Evolutionary conservation across 2,888 invertebrate genomes (phyloP).

Genomic region (Polymixis flavicincta): DNA sequence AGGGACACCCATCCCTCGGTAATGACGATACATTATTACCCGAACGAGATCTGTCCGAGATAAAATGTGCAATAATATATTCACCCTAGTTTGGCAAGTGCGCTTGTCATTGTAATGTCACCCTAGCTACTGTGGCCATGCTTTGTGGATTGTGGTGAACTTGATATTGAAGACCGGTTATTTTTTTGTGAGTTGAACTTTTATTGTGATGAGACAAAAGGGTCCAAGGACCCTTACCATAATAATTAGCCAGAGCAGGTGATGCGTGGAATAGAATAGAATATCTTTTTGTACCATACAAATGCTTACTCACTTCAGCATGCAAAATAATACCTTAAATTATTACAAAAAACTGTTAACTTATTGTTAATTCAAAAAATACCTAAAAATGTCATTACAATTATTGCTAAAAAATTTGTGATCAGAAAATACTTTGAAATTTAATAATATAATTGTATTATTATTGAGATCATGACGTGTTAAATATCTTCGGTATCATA

Average conservation of each 20-base stretch:
- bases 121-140: slow-evolving; percentile 33
- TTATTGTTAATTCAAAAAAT: too few species aligned
- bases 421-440: too few species aligned
- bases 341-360: background rate
- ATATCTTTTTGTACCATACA: background rate
- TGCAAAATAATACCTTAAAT: background rate
- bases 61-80: slow-evolving; percentile 63
- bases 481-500: too few species aligned
- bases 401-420: too few species aligned
- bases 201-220: background rate
- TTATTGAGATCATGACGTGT: too few species aligned
- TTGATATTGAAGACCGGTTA: slow-evolving; percentile 25
- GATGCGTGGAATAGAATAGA: background rate
- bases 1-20: slow-evolving; percentile 9
- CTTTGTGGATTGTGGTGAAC: slow-evolving; percentile 8
- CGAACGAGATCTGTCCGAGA: slow-evolving; percentile 42
- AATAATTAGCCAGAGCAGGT: background rate
- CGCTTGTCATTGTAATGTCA: slow-evolving; percentile 24
- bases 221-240: background rate
- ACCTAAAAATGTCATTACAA: too few species aligned
- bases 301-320: background rate
- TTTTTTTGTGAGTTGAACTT: background rate
- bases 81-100: slow-evolving; percentile 58
- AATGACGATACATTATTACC: slow-evolving; percentile 42
- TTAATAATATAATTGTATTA: too few species aligned